A percentile compares a stretch with the other conserved stretches of the same genome.
These are phyloP conservation scores for Chinchilla lanigera DNA, from an alignment of 2,113 vertebrate species.

Conservation along the genomic window DNA sequence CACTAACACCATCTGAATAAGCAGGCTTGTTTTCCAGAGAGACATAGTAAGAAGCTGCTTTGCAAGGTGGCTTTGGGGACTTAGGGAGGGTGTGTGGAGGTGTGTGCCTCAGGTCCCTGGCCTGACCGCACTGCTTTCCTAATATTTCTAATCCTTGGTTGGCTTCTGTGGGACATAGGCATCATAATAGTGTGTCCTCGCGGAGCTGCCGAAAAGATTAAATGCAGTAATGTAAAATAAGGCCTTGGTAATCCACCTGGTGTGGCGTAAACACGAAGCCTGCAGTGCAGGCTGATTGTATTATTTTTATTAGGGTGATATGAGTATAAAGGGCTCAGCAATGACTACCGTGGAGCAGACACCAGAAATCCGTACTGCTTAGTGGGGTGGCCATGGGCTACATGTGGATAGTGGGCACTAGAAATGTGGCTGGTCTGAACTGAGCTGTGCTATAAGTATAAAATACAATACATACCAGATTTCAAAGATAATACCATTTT, in stretches of 20 bases:
- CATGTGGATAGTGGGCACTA: not conserved
- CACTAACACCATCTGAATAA: not conserved
- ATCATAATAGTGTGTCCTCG: not conserved
- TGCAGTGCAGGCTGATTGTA: not conserved
- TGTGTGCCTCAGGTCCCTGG: not conserved
- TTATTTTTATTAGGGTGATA: not conserved
- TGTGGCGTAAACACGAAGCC: not conserved
- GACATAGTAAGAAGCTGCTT: not conserved
- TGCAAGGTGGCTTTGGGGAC: not conserved
- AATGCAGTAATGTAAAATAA: not conserved
- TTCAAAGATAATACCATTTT: not conserved
- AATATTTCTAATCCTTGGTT: not conserved
- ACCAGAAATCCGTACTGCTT: not conserved
- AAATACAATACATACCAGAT: not conserved
- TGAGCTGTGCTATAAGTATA: not conserved
- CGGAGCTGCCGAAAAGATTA: not conserved
- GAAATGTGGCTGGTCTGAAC: not conserved
- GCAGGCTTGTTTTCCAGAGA: constrained; percentile 3
- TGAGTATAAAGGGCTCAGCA: not conserved
- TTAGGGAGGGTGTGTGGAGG: not conserved
- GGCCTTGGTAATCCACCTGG: not conserved
- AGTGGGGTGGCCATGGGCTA: not conserved
- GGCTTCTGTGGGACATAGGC: not conserved
- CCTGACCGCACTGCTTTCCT: not conserved
- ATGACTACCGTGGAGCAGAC: not conserved